phyloP scores from a whole-genome alignment of 2,113 vertebrate genomes.

The Philantomba maxwellii region DNA sequence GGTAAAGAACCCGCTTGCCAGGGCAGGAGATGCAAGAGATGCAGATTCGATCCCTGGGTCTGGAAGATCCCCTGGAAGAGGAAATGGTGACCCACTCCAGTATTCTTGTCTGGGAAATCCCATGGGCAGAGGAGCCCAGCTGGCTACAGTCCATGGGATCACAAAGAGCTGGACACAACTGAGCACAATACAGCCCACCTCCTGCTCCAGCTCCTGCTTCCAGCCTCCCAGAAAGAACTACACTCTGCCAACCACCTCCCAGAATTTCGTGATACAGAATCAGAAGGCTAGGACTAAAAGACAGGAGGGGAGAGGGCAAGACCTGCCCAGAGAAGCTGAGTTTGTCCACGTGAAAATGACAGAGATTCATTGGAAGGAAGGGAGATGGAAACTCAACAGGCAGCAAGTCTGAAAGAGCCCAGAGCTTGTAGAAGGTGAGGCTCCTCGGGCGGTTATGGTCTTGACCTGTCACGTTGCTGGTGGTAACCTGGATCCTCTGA shows the following conservation, averaged over 20 bases:
- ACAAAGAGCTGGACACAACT: neutral
- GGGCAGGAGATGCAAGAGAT: neutral
- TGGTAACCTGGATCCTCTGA: no score
- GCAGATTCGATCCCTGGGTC: neutral
- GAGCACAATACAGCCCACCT: neutral
- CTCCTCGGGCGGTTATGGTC: accelerated
- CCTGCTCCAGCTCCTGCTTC: neutral
- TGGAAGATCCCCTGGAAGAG: neutral
- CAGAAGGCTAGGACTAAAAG: neutral
- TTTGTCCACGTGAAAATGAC: neutral
- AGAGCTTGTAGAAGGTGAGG: neutral
- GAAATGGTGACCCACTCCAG: neutral
- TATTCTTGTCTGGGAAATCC: neutral
- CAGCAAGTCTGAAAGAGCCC: neutral
- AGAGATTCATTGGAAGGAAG: neutral
- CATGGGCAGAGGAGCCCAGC: neutral
- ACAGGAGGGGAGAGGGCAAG: neutral
- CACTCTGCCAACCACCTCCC: neutral
- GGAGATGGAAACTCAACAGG: neutral
- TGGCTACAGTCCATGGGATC: neutral
- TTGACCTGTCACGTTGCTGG: accelerated
- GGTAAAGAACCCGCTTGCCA: neutral
- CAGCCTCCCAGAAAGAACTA: accelerated
- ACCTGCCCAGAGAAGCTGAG: neutral
- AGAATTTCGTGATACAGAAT: neutral